A percentile compares a stretch with the other conserved stretches of the same genome.
Evolutionary conservation across 2,113 vertebrate species (phyloP).

Genomic region (Nanorana parkeri): DNA sequence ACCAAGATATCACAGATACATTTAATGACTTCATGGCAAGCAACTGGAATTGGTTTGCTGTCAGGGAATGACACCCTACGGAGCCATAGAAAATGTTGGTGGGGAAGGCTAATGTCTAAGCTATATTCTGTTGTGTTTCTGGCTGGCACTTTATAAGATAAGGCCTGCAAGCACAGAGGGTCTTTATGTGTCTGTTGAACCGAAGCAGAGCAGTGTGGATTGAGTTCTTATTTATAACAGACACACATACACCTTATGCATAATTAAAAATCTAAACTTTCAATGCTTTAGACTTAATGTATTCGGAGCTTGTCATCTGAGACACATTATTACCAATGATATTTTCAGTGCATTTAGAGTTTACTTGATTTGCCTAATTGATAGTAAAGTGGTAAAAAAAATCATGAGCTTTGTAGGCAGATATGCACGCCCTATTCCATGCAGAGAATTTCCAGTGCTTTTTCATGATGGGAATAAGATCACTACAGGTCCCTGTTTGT

Average conservation of each 20-base stretch:
- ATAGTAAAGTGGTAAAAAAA: too few species aligned
- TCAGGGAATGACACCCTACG: slow-evolving; percentile 40
- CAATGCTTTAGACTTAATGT: background rate
- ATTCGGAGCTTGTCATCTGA: background rate
- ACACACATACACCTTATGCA: background rate
- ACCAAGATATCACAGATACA: slow-evolving; percentile 23
- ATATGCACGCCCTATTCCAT: too few species aligned
- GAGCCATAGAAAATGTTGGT: slow-evolving; percentile 21
- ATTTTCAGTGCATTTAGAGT: too few species aligned
- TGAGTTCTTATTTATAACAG: slow-evolving; percentile 34
- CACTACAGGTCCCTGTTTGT: too few species aligned
- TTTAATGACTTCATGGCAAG: slow-evolving; percentile 47
- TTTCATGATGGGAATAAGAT: too few species aligned
- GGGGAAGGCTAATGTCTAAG: background rate
- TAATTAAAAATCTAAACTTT: slow-evolving; percentile 30
- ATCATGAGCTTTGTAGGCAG: too few species aligned
- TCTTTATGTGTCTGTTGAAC: slow-evolving; percentile 39
- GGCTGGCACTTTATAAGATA: slow-evolving; percentile 16
- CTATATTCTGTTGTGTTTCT: slow-evolving; percentile 34
- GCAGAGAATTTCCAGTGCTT: too few species aligned
- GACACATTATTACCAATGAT: background rate
- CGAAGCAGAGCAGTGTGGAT: slow-evolving; percentile 27
- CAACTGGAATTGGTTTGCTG: slow-evolving; percentile 35
- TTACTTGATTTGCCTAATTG: too few species aligned
- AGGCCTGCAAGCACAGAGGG: slow-evolving; percentile 32